Percentiles rank a stretch among this genome's conserved stretches.
Conservation (phyloP, 1,140 invertebrate genomes). For the Brachionus paranguensis region DNA sequence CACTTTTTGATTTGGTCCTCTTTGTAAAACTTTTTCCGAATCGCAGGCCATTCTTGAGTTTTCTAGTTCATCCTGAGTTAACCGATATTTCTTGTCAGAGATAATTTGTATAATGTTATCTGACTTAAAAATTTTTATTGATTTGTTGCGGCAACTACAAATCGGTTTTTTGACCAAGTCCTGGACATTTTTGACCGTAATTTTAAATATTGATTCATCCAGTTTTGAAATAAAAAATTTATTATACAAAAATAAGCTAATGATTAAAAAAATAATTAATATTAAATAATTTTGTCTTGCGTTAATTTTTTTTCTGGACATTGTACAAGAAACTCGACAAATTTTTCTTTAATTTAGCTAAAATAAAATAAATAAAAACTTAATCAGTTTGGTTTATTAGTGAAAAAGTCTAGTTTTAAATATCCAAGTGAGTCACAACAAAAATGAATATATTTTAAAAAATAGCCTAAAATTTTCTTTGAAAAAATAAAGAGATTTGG, state of each 20-base stretch:
- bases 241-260: not conserved
- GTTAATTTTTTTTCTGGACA: not conserved
- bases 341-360: too few species aligned
- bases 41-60: not conserved
- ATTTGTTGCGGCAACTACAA: not conserved
- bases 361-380: too few species aligned
- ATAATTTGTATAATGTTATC: not conserved
- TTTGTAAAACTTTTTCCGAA: not conserved
- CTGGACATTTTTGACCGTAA: not conserved
- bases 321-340: not conserved
- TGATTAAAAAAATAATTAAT: not conserved
- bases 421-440: too few species aligned
- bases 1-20: constrained; percentile 22
- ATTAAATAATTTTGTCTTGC: not conserved
- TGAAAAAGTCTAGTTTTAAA: too few species aligned
- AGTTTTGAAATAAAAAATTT: not conserved
- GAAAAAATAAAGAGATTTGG: too few species aligned
- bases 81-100: not conserved
- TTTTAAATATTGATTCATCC: not conserved
- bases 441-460: too few species aligned
- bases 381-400: too few species aligned
- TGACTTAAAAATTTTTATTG: not conserved
- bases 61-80: not conserved
- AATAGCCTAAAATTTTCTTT: too few species aligned
- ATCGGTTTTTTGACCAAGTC: not conserved